Percentiles rank a stretch among this genome's conserved stretches.
Evolutionary conservation across 2,113 vertebrate genomes (phyloP).

Genomic region (Empidonax traillii): DNA sequence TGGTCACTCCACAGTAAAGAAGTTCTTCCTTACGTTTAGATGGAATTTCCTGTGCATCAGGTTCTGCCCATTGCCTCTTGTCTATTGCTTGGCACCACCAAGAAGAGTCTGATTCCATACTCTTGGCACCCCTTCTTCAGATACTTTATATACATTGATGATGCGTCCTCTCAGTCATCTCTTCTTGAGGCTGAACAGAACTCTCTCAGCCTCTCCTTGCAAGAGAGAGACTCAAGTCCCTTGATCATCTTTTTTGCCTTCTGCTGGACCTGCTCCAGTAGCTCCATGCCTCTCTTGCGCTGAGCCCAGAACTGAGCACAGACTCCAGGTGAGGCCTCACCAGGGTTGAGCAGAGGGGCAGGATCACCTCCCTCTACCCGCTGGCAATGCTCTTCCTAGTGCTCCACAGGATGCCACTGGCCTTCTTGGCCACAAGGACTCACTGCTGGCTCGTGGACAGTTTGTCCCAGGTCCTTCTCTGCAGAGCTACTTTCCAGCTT

Average conservation of each 20-base stretch:
- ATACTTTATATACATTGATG: neutral
- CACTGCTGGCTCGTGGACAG: neutral
- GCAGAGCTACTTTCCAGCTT: neutral
- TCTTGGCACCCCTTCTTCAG: neutral
- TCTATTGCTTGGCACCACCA: accelerated
- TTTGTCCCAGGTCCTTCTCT: neutral
- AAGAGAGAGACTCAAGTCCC: neutral
- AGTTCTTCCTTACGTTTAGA: neutral
- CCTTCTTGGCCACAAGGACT: neutral
- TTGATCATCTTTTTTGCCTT: neutral
- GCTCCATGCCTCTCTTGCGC: neutral
- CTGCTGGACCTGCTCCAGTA: neutral
- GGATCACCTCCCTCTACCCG: neutral
- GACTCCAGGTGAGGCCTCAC: neutral
- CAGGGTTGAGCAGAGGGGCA: neutral
- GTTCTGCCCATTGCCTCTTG: accelerated
- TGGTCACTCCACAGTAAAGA: neutral
- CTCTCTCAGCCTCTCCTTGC: accelerated
- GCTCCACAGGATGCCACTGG: too few relatives aligned
- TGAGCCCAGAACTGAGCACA: neutral
- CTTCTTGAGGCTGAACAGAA: neutral
- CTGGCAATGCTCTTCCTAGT: neutral
- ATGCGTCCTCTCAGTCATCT: accelerated
- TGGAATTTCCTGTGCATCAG: neutral
- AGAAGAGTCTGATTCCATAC: neutral